phyloP scores from a whole-genome alignment of 2,888 invertebrate genomes.

The Scaptomyza reducta region DNA sequence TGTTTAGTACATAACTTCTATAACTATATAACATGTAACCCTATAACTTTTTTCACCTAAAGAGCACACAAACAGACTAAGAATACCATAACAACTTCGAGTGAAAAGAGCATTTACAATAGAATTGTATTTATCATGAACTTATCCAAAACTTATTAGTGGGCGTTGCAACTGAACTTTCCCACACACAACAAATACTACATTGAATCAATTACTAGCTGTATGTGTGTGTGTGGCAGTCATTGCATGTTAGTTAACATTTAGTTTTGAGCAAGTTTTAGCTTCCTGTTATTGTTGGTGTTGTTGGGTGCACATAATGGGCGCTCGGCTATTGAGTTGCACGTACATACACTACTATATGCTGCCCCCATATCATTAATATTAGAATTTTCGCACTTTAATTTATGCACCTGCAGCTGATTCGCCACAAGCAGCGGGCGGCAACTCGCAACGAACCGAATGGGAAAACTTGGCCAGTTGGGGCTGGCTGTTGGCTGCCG shows the following conservation, averaged over 20 bases:
- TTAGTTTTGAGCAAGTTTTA: slow-evolving; percentile 66
- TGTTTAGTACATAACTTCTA: too few relatives aligned
- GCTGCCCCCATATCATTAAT: slow-evolving; percentile 63
- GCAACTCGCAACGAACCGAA: slow-evolving; percentile 9
- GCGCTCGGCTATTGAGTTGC: slow-evolving; percentile 21
- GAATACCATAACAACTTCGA: not conserved
- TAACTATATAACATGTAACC: too few relatives aligned
- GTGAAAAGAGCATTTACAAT: slow-evolving; percentile 54
- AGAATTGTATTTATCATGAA: slow-evolving; percentile 64
- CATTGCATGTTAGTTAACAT: slow-evolving; percentile 77
- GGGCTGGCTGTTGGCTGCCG: slow-evolving; percentile 23
- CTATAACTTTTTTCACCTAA: too few relatives aligned
- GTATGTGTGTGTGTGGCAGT: slow-evolving; percentile 34
- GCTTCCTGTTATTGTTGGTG: slow-evolving; percentile 57
- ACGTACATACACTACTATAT: slow-evolving; percentile 4
- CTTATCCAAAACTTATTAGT: slow-evolving; percentile 51
- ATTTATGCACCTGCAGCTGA: slow-evolving; percentile 77
- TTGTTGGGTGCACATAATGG: slow-evolving; percentile 49
- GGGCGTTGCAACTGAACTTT: slow-evolving; percentile 80
- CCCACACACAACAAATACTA: slow-evolving; percentile 62
- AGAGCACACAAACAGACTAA: not conserved
- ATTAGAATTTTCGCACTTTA: slow-evolving; percentile 78
- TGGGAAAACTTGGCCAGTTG: slow-evolving; percentile 12
- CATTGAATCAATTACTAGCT: slow-evolving; percentile 72
- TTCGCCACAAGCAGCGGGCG: slow-evolving; percentile 59